Percentiles rank a stretch among this genome's conserved stretches.
Evolutionary conservation across 2,797 vertebrate genomes (phyloP).

Genomic region (Pantherophis alleghaniensis): DNA sequence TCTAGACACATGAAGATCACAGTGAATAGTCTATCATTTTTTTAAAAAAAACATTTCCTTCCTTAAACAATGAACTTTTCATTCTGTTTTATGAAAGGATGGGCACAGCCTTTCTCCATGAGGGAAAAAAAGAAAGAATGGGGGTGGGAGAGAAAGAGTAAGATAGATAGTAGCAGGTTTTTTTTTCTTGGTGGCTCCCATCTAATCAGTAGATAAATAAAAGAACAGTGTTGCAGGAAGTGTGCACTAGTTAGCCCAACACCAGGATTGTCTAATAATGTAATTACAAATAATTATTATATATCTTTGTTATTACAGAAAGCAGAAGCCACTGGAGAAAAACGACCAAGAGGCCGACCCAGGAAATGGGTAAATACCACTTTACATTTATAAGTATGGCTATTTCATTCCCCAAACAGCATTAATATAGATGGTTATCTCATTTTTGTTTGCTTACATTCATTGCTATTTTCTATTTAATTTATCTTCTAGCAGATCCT

Average conservation of each 20-base stretch:
- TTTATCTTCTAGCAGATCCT: not conserved
- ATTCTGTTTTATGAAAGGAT: slow-evolving; percentile 19
- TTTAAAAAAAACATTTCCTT: slow-evolving; percentile 30
- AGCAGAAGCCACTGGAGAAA: slow-evolving; percentile 89
- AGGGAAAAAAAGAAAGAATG: not conserved
- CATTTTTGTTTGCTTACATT: slow-evolving; percentile 12
- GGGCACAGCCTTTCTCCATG: not conserved
- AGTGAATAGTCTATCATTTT: slow-evolving; percentile 16
- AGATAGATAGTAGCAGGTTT: not conserved
- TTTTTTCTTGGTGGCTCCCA: slow-evolving; percentile 34
- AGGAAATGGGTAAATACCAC: slow-evolving; percentile 95
- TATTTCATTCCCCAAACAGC: not conserved
- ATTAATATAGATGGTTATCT: slow-evolving; percentile 6
- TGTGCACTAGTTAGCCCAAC: slow-evolving; percentile 21
- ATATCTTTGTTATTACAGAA: slow-evolving; percentile 78
- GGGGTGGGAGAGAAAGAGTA: not conserved
- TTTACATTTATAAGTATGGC: not conserved
- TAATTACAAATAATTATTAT: slow-evolving; percentile 49
- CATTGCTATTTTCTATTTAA: slow-evolving; percentile 20
- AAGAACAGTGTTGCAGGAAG: slow-evolving; percentile 54
- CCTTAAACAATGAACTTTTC: slow-evolving; percentile 37
- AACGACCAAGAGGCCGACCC: slow-evolving; percentile 93
- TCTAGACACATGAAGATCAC: slow-evolving; percentile 42
- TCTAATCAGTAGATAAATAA: slow-evolving; percentile 32
- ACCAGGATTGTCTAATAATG: slow-evolving; percentile 18